A percentile compares a stretch with the other conserved stretches of the same genome.
Evolutionary conservation across 2,113 vertebrate species (phyloP).

Genomic region (Corydoras maculifer): DNA sequence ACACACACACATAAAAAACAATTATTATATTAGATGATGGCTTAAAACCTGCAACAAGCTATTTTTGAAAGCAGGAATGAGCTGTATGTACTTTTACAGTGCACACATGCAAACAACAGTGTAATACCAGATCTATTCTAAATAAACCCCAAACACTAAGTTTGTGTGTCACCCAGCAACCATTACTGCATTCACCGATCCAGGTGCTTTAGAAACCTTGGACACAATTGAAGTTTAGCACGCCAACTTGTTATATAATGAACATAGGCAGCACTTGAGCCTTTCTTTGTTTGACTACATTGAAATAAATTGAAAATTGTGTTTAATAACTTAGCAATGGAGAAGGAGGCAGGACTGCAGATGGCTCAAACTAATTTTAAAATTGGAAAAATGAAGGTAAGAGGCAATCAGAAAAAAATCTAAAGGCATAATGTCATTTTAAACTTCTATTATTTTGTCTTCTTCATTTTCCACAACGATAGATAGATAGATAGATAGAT

Average conservation of each 20-base stretch:
- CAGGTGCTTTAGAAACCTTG: slow-evolving; percentile 2
- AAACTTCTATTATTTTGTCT: not conserved
- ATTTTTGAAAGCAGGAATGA: no score
- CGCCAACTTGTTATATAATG: not conserved
- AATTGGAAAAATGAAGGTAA: slow-evolving; percentile 2
- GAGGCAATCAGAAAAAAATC: not conserved
- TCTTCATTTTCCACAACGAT: not conserved
- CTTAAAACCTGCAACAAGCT: no score
- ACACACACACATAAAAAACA: no score
- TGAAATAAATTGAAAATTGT: not conserved
- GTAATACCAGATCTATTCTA: not conserved
- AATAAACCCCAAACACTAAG: not conserved
- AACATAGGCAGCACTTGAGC: not conserved
- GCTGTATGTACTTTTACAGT: no score
- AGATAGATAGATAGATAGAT: no score
- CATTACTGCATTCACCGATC: slow-evolving; percentile 23
- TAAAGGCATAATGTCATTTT: not conserved
- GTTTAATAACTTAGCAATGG: not conserved
- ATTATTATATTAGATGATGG: no score
- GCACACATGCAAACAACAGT: no score
- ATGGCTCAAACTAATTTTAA: not conserved
- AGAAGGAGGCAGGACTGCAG: not conserved
- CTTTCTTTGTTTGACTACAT: not conserved
- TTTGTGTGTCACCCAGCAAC: slow-evolving; percentile 48
- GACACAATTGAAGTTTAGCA: not conserved